Conservation (phyloP, 2,113 vertebrate species). For the Paradisaea rubra region DNA sequence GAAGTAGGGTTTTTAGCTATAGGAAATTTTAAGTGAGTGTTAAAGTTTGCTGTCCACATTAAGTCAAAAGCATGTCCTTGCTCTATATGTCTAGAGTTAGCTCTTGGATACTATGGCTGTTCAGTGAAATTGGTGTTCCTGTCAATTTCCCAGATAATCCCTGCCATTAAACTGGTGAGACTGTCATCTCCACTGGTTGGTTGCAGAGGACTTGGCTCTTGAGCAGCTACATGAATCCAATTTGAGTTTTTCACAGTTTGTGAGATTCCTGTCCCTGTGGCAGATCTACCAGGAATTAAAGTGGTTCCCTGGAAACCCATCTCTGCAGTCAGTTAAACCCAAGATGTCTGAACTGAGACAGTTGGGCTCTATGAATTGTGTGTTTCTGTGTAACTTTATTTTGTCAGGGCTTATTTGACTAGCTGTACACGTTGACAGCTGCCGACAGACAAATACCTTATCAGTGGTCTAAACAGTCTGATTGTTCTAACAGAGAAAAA, state of each 20-base stretch:
- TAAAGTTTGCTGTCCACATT: background rate
- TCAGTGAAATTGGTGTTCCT: background rate
- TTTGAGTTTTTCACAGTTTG: background rate
- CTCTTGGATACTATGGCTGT: background rate
- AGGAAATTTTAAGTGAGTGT: background rate
- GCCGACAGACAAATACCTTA: background rate
- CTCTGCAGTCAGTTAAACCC: background rate
- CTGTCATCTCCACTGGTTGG: background rate
- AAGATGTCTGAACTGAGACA: background rate
- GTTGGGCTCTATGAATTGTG: background rate
- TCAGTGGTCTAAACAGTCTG: background rate
- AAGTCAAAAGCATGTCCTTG: background rate
- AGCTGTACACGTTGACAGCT: background rate
- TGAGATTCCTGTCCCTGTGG: background rate
- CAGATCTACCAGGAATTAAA: background rate
- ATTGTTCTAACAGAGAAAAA: background rate
- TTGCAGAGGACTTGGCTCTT: background rate
- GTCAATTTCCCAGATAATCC: background rate
- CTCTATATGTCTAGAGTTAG: background rate
- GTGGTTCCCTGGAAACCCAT: background rate
- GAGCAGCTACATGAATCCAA: background rate
- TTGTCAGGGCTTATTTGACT: slow-evolving; percentile 4
- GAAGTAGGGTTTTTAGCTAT: background rate
- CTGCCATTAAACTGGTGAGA: background rate
- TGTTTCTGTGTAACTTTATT: slow-evolving; percentile 18